Conservation (phyloP, 2,888 invertebrate species). For the Lasiommata megera region DNA sequence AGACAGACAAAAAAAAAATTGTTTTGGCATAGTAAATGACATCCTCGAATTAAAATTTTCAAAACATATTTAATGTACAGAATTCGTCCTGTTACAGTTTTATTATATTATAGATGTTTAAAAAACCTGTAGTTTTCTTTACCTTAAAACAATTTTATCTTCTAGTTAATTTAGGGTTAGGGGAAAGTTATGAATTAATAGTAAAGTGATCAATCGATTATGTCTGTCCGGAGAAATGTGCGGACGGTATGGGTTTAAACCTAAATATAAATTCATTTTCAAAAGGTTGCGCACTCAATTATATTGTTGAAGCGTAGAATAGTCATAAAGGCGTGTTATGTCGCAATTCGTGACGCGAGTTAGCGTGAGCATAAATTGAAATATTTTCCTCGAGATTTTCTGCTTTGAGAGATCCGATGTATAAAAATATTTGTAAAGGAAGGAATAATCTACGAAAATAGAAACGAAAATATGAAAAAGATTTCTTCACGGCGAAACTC, state of each 20-base stretch:
- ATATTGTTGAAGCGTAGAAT: slow-evolving; percentile 11
- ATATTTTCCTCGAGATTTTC: slow-evolving; percentile 23
- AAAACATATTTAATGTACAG: too few relatives aligned
- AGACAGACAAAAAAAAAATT: too few relatives aligned
- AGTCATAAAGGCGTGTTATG: slow-evolving; percentile 18
- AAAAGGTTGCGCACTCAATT: too few relatives aligned
- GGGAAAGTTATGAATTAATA: too few relatives aligned
- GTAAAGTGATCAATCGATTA: too few relatives aligned
- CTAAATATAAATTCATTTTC: neutral
- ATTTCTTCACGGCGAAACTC: neutral
- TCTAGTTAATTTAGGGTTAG: too few relatives aligned
- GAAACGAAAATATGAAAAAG: neutral
- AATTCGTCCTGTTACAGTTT: too few relatives aligned
- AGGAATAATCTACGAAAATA: slow-evolving; percentile 6
- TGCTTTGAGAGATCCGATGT: slow-evolving; percentile 15
- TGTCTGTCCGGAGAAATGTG: neutral
- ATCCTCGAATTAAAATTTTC: too few relatives aligned
- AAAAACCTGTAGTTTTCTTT: too few relatives aligned
- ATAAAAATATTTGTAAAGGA: slow-evolving; percentile 25
- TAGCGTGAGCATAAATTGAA: slow-evolving; percentile 20
- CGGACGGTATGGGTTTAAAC: neutral
- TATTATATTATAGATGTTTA: too few relatives aligned
- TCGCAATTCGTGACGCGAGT: slow-evolving; percentile 19
- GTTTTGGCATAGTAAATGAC: too few relatives aligned
- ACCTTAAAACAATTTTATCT: too few relatives aligned